These are phyloP conservation scores for Adelognathus sp. DNA, from an alignment of 2,888 invertebrate genomes.

Conservation along the genomic window DNA sequence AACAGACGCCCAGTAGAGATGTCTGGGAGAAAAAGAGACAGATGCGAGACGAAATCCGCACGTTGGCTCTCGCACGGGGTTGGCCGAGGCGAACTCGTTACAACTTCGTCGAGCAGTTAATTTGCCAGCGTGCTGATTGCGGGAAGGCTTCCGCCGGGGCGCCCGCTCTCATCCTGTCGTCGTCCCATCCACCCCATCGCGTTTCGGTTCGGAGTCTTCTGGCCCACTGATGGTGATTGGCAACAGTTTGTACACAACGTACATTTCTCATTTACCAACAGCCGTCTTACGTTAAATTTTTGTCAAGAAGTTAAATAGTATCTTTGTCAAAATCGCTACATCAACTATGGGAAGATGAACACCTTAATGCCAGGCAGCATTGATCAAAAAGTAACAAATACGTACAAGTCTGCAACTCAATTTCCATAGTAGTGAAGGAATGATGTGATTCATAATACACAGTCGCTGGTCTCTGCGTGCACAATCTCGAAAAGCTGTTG, in stretches of 20 bases:
- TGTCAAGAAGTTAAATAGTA: too few species aligned
- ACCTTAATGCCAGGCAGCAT: too few species aligned
- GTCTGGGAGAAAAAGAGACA: conserved; percentile 5
- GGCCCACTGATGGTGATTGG: neutral
- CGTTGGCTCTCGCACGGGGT: conserved; percentile 36
- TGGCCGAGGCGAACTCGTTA: conserved; percentile 68
- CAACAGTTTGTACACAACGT: neutral
- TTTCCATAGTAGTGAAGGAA: too few species aligned
- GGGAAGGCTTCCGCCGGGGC: conserved; percentile 56
- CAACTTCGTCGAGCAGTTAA: conserved; percentile 71
- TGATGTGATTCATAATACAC: too few species aligned
- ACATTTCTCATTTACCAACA: too few species aligned
- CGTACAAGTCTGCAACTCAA: too few species aligned
- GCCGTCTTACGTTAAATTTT: too few species aligned
- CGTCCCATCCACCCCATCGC: conserved; percentile 48
- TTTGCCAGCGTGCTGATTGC: conserved; percentile 70
- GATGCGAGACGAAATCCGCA: neutral
- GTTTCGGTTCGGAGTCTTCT: conserved; percentile 19
- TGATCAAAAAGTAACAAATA: too few species aligned
- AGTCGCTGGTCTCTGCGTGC: neutral
- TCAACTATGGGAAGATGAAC: too few species aligned
- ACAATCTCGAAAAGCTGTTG: neutral
- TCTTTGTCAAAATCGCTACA: too few species aligned
- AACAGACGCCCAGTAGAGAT: neutral
- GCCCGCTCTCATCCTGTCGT: conserved; percentile 45